phyloP scores from a whole-genome alignment of 1,140 invertebrate species.

The Aphaenogaster floridana region DNA sequence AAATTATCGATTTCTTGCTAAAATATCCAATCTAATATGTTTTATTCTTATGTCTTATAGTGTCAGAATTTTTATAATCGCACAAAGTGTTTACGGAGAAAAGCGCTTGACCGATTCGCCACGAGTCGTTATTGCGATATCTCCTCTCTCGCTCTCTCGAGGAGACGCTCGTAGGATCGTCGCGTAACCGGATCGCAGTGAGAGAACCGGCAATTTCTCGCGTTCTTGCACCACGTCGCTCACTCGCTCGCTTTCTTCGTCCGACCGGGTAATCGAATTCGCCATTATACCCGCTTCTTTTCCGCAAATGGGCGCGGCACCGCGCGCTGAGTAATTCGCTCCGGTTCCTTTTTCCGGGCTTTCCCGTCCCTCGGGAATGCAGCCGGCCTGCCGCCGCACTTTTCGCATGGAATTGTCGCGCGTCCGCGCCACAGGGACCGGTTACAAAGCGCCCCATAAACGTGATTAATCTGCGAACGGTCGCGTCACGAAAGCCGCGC shows the following conservation, averaged over 20 bases:
- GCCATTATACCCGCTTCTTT: constrained; percentile 68
- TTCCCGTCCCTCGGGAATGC: constrained; percentile 65
- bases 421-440: constrained; percentile 11
- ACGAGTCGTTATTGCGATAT: constrained; percentile 40
- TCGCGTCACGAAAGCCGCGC: constrained; percentile 47
- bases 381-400: neutral
- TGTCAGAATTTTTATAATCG: neutral
- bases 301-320: constrained; percentile 72
- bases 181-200: constrained; percentile 21
- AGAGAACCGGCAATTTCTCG: constrained; percentile 53
- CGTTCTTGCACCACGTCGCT: constrained; percentile 27
- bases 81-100: neutral
- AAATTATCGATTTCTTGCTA: neutral
- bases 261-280: constrained; percentile 68
- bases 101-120: neutral
- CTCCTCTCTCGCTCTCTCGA: neutral
- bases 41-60: neutral
- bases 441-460: constrained; percentile 62
- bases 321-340: constrained; percentile 74
- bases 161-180: constrained; percentile 6
- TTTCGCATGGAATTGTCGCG: constrained; percentile 61
- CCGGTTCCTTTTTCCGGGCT: constrained; percentile 60
- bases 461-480: constrained; percentile 56
- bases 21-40: no score
- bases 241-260: constrained; percentile 31